phyloP scores from a whole-genome alignment of 2,888 invertebrate species.

The Nomada goodeniana region DNA sequence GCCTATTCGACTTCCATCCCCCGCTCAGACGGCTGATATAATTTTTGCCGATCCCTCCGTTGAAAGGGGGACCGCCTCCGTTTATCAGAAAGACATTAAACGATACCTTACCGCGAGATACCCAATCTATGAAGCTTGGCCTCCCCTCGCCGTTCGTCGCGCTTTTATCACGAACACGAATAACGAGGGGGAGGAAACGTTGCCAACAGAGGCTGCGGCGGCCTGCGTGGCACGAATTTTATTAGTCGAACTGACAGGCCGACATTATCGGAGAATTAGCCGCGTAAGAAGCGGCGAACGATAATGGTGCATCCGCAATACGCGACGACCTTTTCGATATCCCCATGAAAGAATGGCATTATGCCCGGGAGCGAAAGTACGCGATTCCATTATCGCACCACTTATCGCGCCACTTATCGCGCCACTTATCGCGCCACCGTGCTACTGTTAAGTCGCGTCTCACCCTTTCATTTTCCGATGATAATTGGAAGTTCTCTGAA shows the following conservation, averaged over 20 bases:
- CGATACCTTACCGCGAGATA: constrained; percentile 16
- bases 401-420: constrained; percentile 32
- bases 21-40: too few species aligned
- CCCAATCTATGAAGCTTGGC: not conserved
- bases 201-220: not conserved
- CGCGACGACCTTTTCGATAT: constrained; percentile 62
- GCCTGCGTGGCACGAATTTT: constrained; percentile 16
- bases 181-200: not conserved
- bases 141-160: constrained; percentile 4
- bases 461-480: constrained; percentile 22
- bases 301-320: constrained; percentile 59
- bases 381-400: constrained; percentile 51
- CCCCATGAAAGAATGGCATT: constrained; percentile 69
- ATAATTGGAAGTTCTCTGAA: constrained; percentile 59
- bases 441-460: constrained; percentile 15
- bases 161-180: constrained; percentile 16
- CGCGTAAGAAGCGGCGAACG: constrained; percentile 32
- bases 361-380: constrained; percentile 43
- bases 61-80: not conserved
- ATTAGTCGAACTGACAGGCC: constrained; percentile 31
- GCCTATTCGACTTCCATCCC: too few species aligned
- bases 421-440: constrained; percentile 32
- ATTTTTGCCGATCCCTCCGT: not conserved
- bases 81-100: constrained; percentile 17
- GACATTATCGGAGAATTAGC: constrained; percentile 59